A percentile compares a stretch with the other conserved stretches of the same genome.
Conservation (phyloP, 2,888 invertebrate species). For the Drosophila tripunctata region DNA sequence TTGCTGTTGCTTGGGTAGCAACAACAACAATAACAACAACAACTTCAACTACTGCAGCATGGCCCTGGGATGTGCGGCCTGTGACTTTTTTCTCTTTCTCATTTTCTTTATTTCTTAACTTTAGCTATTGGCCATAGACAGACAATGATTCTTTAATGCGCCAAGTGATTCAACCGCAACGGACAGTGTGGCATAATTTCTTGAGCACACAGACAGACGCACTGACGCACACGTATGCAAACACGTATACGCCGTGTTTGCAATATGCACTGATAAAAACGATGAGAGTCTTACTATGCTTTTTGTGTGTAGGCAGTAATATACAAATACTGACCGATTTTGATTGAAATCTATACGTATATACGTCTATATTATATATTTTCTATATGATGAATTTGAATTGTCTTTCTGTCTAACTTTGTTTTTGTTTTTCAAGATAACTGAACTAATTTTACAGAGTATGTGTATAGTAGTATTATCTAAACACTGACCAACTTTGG, state of each 20-base stretch:
- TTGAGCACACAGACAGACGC: constrained; percentile 28
- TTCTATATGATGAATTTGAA: no score
- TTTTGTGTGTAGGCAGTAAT: no score
- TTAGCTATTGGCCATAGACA: constrained; percentile 18
- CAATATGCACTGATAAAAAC: constrained; percentile 1
- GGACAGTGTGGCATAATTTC: constrained; percentile 26
- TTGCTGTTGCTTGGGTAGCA: not conserved
- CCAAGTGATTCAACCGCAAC: constrained; percentile 3
- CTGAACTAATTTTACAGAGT: no score
- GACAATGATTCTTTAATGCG: constrained; percentile 70
- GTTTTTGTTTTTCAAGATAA: no score
- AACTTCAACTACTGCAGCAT: not conserved
- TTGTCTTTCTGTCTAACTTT: no score
- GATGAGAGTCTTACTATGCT: not conserved
- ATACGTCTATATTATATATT: no score
- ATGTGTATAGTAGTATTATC: no score
- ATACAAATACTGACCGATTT: no score
- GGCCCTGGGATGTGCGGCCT: constrained; percentile 15
- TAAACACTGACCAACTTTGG: no score
- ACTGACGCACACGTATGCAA: not conserved
- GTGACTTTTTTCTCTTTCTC: not conserved
- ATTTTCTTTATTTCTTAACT: not conserved
- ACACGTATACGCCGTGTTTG: constrained; percentile 19
- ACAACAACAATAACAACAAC: not conserved
- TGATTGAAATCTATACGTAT: no score